Evolutionary conservation across 64 coral and sea anemone species (phyloP).

Genomic region (Porites australiensis): DNA sequence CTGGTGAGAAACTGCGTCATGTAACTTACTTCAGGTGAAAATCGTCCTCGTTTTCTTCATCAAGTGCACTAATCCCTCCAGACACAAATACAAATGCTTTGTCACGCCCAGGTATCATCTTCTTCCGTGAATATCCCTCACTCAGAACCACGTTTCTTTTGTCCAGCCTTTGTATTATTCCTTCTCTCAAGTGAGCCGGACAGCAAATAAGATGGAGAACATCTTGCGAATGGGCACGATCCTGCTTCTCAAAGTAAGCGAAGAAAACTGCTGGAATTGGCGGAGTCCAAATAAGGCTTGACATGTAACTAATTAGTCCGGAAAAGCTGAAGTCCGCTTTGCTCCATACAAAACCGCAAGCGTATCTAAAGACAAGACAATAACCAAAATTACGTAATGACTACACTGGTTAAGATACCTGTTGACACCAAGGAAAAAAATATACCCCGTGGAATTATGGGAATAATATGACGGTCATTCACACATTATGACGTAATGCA

Average conservation of each 20-base stretch:
- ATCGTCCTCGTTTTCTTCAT: neutral
- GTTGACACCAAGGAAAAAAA: no score
- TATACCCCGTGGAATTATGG: no score
- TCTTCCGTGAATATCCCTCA: neutral
- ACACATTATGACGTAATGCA: no score
- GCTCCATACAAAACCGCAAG: conserved; percentile 11
- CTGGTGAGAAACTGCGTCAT: neutral
- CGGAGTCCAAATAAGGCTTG: conserved; percentile 5
- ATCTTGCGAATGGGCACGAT: conserved; percentile 19
- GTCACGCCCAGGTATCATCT: conserved; percentile 2
- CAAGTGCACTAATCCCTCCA: neutral
- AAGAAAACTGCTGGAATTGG: conserved; percentile 14
- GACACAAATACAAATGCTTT: conserved; percentile 8
- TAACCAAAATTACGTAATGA: neutral
- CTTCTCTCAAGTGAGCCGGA: neutral
- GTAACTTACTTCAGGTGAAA: neutral
- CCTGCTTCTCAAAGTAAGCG: conserved; percentile 3
- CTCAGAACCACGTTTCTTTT: neutral
- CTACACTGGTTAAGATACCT: no score
- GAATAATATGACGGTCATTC: no score
- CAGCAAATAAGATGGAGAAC: conserved; percentile 20
- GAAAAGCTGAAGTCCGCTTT: neutral
- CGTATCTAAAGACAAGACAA: neutral
- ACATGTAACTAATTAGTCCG: neutral
- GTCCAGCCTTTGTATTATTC: neutral